These are phyloP conservation scores for Erebia aethiops DNA, from an alignment of 2,888 invertebrate species.

Conservation along the genomic window DNA sequence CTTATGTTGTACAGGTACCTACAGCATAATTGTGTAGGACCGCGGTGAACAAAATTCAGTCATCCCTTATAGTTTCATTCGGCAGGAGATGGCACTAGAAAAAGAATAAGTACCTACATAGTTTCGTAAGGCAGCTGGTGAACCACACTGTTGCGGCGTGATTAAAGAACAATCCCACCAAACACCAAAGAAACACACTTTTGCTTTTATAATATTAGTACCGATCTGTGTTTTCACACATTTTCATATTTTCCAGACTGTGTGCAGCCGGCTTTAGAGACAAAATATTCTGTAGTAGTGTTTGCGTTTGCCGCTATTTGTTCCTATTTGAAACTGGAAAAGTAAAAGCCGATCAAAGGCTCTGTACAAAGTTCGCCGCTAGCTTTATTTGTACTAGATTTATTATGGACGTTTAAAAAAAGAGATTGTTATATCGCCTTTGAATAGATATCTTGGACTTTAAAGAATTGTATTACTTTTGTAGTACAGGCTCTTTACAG, in stretches of 20 bases:
- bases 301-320: conserved; percentile 32
- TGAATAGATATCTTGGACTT: conserved; percentile 2
- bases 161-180: too few relatives aligned
- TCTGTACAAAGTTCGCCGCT: conserved; percentile 19
- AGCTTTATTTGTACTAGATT: conserved; percentile 22
- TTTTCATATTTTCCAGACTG: background rate
- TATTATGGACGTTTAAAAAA: conserved; percentile 21
- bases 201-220: background rate
- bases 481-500: background rate
- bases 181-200: too few relatives aligned
- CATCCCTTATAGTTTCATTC: too few relatives aligned
- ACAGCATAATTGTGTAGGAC: too few relatives aligned
- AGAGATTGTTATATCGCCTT: background rate
- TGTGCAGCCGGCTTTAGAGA: conserved; percentile 17
- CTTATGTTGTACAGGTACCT: too few relatives aligned
- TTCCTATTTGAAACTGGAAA: conserved; percentile 28
- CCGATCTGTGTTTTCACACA: background rate
- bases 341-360: conserved; percentile 31
- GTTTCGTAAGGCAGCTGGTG: too few relatives aligned
- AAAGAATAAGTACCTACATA: too few relatives aligned
- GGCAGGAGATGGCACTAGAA: too few relatives aligned
- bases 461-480: background rate
- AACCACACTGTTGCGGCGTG: too few relatives aligned
- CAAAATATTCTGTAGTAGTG: conserved; percentile 34
- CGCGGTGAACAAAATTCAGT: too few relatives aligned